Base-by-base conservation (phyloP, 2,888 invertebrate genomes). In the Drosophila leonis region DNA sequence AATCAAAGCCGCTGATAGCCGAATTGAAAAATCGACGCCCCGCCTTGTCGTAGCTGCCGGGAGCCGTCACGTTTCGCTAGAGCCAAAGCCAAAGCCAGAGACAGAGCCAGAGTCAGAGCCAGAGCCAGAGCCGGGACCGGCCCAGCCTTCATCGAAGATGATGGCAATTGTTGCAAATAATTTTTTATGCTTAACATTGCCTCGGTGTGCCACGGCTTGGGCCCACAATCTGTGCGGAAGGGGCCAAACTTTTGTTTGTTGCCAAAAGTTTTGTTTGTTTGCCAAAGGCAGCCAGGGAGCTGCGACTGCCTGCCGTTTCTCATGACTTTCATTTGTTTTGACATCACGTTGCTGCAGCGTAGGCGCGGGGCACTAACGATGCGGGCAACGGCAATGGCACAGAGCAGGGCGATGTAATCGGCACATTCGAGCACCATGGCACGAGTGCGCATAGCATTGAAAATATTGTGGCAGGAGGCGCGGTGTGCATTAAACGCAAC, bases 111-210 rank as follows among this genome's bases (percentile, higher is more conserved):
- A 31, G 31, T 4, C 27, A 12, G 31, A 12, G 29, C 9, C n/a
- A 10, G 27, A 15, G 35, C 3, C n/a, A n/a, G 39, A 18, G 41
- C 41, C 9, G 49, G 37, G 27, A 15, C 31, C 48, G 18, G 48
- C n/a, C 42, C 44, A 27, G 74, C 46, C 57, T 68, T 54, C 60
- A 54, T 73, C 63, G 60, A 78, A 88, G 83, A 83, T 79, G 86
- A 83, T 67, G 86, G 76, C 89, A 87, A 86, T 87, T 89, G 87
- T 89, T 87, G 89, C 89, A 78, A 87, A 87, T 87, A 82, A 89
- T 89, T 87, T 87, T 82, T 84, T 83, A 87, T 83, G 82, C 82
- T 79, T 65, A 57, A 65, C 80, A 78, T 69, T 83, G 81, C 79
- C 65, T 62, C 60, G 72, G 59, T 55, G 44, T 29, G 44, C 24